Evolutionary conservation across 2,113 vertebrate genomes (phyloP).

Genomic region (Thunnus maccoyii): DNA sequence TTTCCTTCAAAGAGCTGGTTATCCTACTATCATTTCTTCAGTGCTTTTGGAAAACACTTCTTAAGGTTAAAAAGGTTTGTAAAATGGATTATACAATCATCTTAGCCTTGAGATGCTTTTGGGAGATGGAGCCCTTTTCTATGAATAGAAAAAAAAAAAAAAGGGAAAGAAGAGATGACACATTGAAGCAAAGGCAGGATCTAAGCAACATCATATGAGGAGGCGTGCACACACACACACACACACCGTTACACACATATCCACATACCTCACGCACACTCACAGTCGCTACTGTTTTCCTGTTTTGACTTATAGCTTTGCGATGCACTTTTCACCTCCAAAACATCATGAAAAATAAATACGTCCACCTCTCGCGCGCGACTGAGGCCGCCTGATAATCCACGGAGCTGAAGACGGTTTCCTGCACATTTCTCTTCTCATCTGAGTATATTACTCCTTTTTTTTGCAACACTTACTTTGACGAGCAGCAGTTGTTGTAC

Average conservation of each 20-base stretch:
- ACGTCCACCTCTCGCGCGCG: not conserved
- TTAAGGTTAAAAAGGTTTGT: not conserved
- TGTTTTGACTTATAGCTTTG: slow-evolving; percentile 51
- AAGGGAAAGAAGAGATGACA: not conserved
- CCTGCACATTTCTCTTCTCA: not conserved
- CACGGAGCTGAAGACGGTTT: slow-evolving; percentile 1
- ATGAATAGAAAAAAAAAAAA: not conserved
- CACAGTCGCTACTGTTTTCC: slow-evolving; percentile 26
- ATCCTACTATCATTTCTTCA: not conserved
- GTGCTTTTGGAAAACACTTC: not conserved
- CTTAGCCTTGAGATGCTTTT: not conserved
- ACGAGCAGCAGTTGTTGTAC: slow-evolving; percentile 48
- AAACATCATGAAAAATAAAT: slow-evolving; percentile 70
- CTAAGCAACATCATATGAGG: not conserved
- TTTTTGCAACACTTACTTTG: slow-evolving; percentile 20
- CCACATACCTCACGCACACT: not conserved
- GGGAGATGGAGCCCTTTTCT: not conserved
- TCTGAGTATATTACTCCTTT: not conserved
- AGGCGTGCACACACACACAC: not conserved
- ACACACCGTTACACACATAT: not conserved
- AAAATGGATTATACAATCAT: not conserved
- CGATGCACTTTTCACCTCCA: slow-evolving; percentile 66
- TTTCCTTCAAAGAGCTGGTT: too few relatives aligned
- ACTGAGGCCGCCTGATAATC: slow-evolving; percentile 22
- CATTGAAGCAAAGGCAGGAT: not conserved